Conservation (phyloP, 2,113 vertebrate genomes). For the Rattus rattus region DNA sequence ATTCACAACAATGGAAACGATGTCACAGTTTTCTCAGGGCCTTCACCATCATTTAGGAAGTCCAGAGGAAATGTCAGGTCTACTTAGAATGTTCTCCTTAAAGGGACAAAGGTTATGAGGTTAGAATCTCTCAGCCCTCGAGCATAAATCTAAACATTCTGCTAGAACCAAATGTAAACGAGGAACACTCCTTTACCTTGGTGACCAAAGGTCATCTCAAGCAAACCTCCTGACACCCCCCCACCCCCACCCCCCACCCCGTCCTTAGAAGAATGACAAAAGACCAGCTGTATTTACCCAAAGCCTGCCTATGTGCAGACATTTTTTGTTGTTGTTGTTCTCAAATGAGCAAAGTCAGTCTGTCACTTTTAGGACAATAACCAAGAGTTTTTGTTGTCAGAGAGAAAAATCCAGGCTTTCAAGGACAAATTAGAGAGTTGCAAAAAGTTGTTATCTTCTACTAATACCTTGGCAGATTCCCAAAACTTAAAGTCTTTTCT, state of each 20-base stretch:
- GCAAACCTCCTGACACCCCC: background rate
- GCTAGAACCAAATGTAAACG: background rate
- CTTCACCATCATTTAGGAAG: background rate
- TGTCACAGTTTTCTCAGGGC: background rate
- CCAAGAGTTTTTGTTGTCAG: background rate
- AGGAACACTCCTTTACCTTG: rapidly evolving
- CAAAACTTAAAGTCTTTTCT: background rate
- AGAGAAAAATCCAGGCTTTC: background rate
- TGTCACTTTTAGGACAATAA: slow-evolving; percentile 10
- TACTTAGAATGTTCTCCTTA: background rate
- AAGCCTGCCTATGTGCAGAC: background rate
- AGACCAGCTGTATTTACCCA: background rate
- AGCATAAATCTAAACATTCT: background rate
- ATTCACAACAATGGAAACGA: rapidly evolving
- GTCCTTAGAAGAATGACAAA: background rate
- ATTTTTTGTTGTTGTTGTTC: background rate
- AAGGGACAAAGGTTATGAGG: background rate
- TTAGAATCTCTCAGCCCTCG: background rate
- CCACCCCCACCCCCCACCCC: no score
- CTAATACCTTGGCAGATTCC: background rate
- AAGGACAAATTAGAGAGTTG: background rate
- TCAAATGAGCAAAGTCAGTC: background rate
- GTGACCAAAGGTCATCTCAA: rapidly evolving
- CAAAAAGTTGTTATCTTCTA: background rate
- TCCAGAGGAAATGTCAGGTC: no score